These are phyloP conservation scores for Cottus gobio DNA, from an alignment of 2,113 vertebrate genomes.

Conservation along the genomic window DNA sequence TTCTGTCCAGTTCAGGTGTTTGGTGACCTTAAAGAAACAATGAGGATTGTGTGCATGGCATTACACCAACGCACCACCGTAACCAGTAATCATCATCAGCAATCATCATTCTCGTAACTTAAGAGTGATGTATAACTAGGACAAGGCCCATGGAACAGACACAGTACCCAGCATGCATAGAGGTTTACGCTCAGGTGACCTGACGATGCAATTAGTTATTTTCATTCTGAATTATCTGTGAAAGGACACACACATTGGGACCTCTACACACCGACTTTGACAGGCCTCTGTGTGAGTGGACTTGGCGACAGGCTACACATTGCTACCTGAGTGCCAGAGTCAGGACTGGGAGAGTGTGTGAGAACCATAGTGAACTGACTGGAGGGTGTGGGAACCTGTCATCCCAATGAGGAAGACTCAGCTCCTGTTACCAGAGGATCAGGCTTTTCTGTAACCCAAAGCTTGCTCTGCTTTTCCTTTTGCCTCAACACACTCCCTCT, in stretches of 20 bases:
- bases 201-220: not conserved
- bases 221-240: not conserved
- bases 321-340: slow-evolving; percentile 37
- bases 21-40: slow-evolving; percentile 55
- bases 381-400: slow-evolving; percentile 80
- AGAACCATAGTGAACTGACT: slow-evolving; percentile 40
- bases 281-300: slow-evolving; percentile 1
- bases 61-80: slow-evolving; percentile 46
- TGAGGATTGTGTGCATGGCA: slow-evolving; percentile 27
- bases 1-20: slow-evolving; percentile 44
- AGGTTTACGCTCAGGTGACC: not conserved
- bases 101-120: slow-evolving; percentile 67
- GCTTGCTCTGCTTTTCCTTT: slow-evolving; percentile 36
- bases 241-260: not conserved
- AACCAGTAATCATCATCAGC: slow-evolving; percentile 62
- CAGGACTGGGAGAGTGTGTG: slow-evolving; percentile 51
- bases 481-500: slow-evolving; percentile 40
- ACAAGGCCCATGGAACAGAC: slow-evolving; percentile 14
- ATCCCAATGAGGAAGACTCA: slow-evolving; percentile 50
- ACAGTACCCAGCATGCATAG: not conserved
- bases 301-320: not conserved
- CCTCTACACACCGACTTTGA: too few relatives aligned
- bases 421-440: slow-evolving; percentile 71
- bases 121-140: slow-evolving; percentile 68
- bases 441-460: slow-evolving; percentile 63